Base-by-base conservation (phyloP, 2,888 invertebrate genomes). In the Nymphalis polychloros region DNA sequence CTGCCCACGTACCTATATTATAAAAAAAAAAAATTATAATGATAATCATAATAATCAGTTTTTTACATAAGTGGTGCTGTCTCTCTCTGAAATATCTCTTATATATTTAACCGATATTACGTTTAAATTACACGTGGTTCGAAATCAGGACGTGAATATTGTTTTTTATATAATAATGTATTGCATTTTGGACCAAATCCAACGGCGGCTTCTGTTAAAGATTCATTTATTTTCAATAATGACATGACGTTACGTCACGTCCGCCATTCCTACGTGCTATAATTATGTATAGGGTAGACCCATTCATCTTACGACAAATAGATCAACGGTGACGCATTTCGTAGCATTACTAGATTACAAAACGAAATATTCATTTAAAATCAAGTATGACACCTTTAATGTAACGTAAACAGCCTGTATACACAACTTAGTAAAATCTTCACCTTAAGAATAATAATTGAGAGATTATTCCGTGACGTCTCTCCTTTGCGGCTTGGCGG, bases 161-260 rank as follows among this genome's bases (percentile, higher is more conserved):
- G 6, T 31, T 35, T 55, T 23, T 64, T 49, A 52, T 63, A 63
- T 53, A 16, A 20, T n/a, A n/a, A n/a, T n/a, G 52, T 62, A 23
- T 52, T 16, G 31, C 59, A 67, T 68, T 71, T 75, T 76, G 75
- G 76, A 75, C 55, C 63, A 46, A 49, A 47, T 76, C 75, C 76
- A 75, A 73, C 55, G 23, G 60, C 57, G 67, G 64, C 66, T 67
- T 62, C 63, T 66, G 67, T 69, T 65, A 71, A 72, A 71, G 69
- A 71, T 64, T 70, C 72, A 68, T 72, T 73, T 71, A 71, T 76
- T 70, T 73, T 69, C 66, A 72, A 72, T 71, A 72, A 73, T 71
- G 73, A 71, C 66, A 59, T 52, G 59, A 49, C 55, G 68, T 70
- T 69, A 67, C 72, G 73, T 73, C 73, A 75, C 67, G 63, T 73